These are phyloP conservation scores for Anguilla obscura DNA, from an alignment of 2,797 vertebrate genomes.

Conservation along the genomic window DNA sequence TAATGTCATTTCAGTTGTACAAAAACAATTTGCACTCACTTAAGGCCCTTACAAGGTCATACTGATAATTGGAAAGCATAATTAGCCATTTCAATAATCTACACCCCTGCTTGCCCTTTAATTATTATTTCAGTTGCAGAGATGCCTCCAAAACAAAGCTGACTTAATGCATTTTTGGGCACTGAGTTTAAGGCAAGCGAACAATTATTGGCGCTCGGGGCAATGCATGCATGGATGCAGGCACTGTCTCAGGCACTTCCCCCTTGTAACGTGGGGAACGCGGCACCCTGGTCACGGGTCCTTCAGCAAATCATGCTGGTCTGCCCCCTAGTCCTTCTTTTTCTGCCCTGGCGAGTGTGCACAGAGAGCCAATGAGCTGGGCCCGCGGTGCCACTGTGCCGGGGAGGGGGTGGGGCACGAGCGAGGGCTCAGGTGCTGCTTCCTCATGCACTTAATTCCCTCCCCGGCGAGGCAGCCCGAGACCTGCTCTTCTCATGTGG, in stretches of 20 bases:
- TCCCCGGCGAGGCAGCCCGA: slow-evolving; percentile 22
- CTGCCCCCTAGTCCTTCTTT: not conserved
- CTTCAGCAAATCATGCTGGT: not conserved
- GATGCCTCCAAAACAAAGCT: slow-evolving; percentile 3
- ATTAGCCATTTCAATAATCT: slow-evolving; percentile 51
- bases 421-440: slow-evolving; percentile 44
- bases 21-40: slow-evolving; percentile 42
- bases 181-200: not conserved
- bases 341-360: not conserved
- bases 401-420: slow-evolving; percentile 11
- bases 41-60: slow-evolving; percentile 52
- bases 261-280: not conserved
- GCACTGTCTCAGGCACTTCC: not conserved
- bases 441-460: slow-evolving; percentile 50
- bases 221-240: no score
- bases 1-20: slow-evolving; percentile 37
- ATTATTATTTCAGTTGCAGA: slow-evolving; percentile 28
- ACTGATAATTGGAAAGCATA: slow-evolving; percentile 50
- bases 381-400: not conserved
- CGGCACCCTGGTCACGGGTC: not conserved
- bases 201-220: not conserved
- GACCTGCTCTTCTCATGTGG: slow-evolving; percentile 45
- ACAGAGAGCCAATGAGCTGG: not conserved
- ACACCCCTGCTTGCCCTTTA: slow-evolving; percentile 37
- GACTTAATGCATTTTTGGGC: not conserved